phyloP scores from a whole-genome alignment of 1,140 invertebrate genomes.

The Polypedilum pembai region DNA sequence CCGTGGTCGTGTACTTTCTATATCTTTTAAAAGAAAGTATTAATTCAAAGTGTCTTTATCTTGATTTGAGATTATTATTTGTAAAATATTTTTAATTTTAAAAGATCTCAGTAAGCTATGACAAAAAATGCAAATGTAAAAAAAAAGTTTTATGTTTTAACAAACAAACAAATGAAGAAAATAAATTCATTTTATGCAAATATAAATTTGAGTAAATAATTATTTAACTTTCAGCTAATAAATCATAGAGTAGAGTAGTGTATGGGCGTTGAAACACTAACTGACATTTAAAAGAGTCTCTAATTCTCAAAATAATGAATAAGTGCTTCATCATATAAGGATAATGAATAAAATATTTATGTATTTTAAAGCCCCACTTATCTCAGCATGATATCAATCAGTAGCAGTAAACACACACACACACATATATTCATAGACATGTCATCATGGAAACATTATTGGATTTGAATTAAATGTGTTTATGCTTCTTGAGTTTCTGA shows the following conservation, averaged over 20 bases:
- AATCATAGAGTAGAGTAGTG: neutral
- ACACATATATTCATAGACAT: neutral
- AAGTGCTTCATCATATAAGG: conserved; percentile 4
- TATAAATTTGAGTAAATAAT: neutral
- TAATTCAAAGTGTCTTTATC: no score
- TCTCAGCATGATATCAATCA: conserved; percentile 17
- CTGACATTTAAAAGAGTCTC: neutral
- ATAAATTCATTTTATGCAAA: neutral
- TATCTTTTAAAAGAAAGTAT: no score
- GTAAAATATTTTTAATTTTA: no score
- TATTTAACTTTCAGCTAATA: neutral
- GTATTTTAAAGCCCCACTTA: conserved; percentile 7
- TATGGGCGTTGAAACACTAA: neutral
- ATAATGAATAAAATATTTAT: conserved; percentile 8
- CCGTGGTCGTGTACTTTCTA: no score
- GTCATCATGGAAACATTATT: conserved; percentile 10
- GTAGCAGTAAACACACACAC: neutral
- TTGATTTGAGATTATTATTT: no score
- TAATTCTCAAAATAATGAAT: neutral
- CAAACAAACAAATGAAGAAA: neutral
- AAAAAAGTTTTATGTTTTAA: no score
- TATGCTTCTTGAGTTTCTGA: conserved; percentile 17
- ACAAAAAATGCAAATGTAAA: no score
- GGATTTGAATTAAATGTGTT: conserved; percentile 19
- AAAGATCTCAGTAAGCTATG: no score